Conservation (phyloP, 2,797 vertebrate genomes). For the Dryobates pubescens region DNA sequence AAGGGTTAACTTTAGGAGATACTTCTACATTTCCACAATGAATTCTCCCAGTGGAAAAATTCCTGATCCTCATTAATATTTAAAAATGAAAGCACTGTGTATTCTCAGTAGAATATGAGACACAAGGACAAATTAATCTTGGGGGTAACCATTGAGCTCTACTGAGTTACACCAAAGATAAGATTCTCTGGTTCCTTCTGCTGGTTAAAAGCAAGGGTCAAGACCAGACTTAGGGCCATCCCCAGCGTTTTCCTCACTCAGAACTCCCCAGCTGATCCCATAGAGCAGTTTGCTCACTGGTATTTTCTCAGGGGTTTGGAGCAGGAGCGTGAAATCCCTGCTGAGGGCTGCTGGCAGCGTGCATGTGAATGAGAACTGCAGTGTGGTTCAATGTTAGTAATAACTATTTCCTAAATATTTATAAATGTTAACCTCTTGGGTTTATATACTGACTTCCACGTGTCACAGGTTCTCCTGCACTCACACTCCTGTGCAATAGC, state of each 20-base stretch:
- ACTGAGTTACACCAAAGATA: neutral
- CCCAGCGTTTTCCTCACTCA: accelerated
- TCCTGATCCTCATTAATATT: constrained; percentile 37
- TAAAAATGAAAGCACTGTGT: neutral
- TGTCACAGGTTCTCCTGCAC: accelerated
- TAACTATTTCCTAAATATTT: neutral
- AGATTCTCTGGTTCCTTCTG: accelerated
- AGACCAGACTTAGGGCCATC: accelerated
- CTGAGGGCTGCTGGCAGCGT: neutral
- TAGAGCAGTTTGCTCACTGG: neutral
- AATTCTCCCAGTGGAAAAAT: neutral
- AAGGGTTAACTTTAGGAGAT: neutral
- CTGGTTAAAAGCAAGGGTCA: neutral
- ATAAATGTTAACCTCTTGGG: neutral
- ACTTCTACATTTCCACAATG: neutral
- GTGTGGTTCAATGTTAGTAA: accelerated
- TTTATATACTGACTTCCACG: no score
- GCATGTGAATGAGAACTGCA: accelerated
- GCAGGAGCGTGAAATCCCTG: accelerated
- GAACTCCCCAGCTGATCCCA: neutral
- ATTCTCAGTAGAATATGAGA: neutral
- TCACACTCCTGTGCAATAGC: neutral
- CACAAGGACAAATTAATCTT: constrained; percentile 20
- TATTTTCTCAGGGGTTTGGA: neutral
- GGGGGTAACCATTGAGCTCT: neutral